Evolutionary conservation across 2,888 invertebrate species (phyloP), one percentile per base, ranked within the genome.

Genomic region (Molanna angustata): DNA sequence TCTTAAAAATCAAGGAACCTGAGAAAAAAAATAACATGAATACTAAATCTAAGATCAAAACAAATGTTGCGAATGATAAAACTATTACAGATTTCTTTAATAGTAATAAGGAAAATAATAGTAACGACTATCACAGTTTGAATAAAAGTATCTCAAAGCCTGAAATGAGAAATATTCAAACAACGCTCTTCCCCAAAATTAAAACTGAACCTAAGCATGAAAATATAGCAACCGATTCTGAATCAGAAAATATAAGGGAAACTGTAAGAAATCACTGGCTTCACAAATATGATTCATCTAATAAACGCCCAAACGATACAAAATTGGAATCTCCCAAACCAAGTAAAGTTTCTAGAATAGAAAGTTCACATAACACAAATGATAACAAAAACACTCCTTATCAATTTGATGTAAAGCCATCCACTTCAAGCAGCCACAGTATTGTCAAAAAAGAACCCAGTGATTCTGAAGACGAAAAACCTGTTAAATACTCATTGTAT

Each of bases 1-100:
- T 88, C 64, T 74, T 84, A 41, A 97, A 98, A 77, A 82, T 94
- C 14, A 84, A 84, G 63, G 89, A 87, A 67, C 94, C 94, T 0
- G 82, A 84, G 63, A 78, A 68, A 42, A 62, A 57, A 58, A 6
- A 61, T 58, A 32, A 52, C 18, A 6, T 31, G 14, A 35, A 13
- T 42, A 21, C 60, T 27, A 68, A 65, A 48, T 63, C 66, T 22
- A 68, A 62, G 46, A 66, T 59, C 40, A 39, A n/a, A 14, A 21
- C 46, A 2, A 45, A 45, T 32, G 33, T 31, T 11, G 18, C 39
- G 14, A 49, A 49, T 33, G 20, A 42, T n/a, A 41, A 6, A 11
- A 41, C 17, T 11, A 13, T 41, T 13, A 41, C 19, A 17, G 41
- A 41, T 20, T 17, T 41, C 4, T 41, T 41, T 19, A n/a, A 41